Conservation (phyloP, 2,113 vertebrate species). For the Dicaeum eximium region DNA sequence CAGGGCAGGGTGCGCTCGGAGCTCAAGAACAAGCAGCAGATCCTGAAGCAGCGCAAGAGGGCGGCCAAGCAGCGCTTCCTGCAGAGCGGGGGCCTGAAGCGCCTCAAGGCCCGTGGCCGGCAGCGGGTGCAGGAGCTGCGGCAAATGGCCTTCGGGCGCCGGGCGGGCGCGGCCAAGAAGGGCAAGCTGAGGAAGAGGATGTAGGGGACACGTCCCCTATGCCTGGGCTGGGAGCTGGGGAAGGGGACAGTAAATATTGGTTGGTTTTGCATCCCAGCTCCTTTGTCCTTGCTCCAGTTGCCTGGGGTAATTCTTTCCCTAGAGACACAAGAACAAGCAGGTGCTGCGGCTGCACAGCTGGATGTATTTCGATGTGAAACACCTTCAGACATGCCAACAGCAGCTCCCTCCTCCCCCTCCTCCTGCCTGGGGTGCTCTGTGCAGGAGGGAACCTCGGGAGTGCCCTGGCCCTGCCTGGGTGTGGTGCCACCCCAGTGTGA, state of each 20-base stretch:
- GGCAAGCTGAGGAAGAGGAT: constrained; percentile 88
- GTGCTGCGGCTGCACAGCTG: rapidly evolving
- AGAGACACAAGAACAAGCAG: rapidly evolving
- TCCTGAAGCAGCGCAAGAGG: constrained; percentile 85
- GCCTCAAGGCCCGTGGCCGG: constrained; percentile 72
- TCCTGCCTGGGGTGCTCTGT: neutral
- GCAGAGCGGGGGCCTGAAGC: constrained; percentile 85
- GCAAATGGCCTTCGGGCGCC: constrained; percentile 85
- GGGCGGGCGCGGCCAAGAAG: constrained; percentile 71
- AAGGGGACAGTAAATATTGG: neutral
- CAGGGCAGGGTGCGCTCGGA: constrained; percentile 74
- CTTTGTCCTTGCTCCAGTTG: neutral
- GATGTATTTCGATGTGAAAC: neutral
- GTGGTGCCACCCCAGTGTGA: neutral
- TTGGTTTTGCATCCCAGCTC: neutral
- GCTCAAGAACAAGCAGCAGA: constrained; percentile 87
- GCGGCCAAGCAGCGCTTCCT: constrained; percentile 85
- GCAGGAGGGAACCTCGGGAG: neutral
- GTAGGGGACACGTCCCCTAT: neutral
- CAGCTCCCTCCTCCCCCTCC: neutral
- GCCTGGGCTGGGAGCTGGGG: neutral
- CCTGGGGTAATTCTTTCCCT: neutral
- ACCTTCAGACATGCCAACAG: neutral
- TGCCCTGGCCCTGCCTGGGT: too few relatives aligned
- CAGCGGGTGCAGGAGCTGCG: constrained; percentile 77